Conservation (phyloP, 2,113 vertebrate species). For the Gracilinanus agilis region DNA sequence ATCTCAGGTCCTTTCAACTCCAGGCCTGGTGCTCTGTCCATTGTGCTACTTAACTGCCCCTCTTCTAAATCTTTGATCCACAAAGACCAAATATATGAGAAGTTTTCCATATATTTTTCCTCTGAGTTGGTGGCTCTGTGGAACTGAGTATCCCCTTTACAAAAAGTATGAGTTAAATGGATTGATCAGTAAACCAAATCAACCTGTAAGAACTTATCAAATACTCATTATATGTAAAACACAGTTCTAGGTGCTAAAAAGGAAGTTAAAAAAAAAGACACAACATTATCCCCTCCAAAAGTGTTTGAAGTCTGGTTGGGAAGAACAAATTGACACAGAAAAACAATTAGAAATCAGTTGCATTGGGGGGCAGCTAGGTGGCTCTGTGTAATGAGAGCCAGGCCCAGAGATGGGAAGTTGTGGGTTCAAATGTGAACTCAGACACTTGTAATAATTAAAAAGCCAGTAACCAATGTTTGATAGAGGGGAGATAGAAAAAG, state of each 20-base stretch:
- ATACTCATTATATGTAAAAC: not conserved
- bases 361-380: not conserved
- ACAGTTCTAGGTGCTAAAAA: not conserved
- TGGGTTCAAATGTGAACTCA: no score
- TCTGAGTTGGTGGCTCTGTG: not conserved
- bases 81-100: not conserved
- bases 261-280: not conserved
- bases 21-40: no score
- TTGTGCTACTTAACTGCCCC: no score
- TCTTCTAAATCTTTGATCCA: not conserved
- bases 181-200: not conserved
- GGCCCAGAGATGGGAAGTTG: no score
- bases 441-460: no score
- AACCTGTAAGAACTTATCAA: not conserved
- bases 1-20: no score
- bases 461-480: no score
- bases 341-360: not conserved
- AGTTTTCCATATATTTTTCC: not conserved
- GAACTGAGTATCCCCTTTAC: not conserved
- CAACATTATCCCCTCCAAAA: not conserved
- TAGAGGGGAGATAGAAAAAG: no score
- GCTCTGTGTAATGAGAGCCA: no score
- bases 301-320: not conserved
- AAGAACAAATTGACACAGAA: not conserved
- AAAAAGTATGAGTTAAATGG: not conserved